Evolutionary conservation across 37 sponge, comb jelly and placozoan species (phyloP).

Genomic region (Cliona cf. orientalis): DNA sequence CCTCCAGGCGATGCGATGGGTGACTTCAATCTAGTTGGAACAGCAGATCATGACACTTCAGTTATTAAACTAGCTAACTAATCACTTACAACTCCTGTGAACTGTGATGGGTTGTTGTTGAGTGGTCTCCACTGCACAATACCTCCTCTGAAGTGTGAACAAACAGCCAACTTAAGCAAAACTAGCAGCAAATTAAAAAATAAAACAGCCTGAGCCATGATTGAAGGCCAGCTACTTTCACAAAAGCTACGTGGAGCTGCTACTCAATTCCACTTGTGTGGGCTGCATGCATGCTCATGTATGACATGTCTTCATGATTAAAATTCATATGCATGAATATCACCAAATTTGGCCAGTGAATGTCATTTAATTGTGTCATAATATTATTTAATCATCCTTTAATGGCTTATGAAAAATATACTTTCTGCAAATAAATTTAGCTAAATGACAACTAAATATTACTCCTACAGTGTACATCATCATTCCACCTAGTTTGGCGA

Average conservation of each 20-base stretch:
- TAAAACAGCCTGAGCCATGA: no score
- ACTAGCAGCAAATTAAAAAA: not conserved
- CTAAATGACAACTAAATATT: slow-evolving; percentile 52
- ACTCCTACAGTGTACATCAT: slow-evolving; percentile 50
- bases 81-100: not conserved
- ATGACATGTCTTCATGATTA: no score
- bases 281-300: no score
- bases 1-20: slow-evolving; percentile 22
- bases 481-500: slow-evolving; percentile 40
- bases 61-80: no score
- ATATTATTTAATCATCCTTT: slow-evolving; percentile 7
- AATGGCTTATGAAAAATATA: slow-evolving; percentile 2
- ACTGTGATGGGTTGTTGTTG: not conserved
- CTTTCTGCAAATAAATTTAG: slow-evolving; percentile 23
- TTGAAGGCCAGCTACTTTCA: no score
- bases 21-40: slow-evolving; percentile 6
- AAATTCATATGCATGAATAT: no score
- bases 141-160: slow-evolving; percentile 24
- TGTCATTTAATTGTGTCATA: no score
- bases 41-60: no score
- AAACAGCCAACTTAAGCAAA: not conserved
- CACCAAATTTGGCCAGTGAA: no score
- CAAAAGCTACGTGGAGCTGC: no score
- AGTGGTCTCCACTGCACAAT: slow-evolving; percentile 6
- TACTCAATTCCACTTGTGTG: no score